Base-by-base conservation (phyloP, 2,888 invertebrate genomes). In the Reticulitermes lucifugus region DNA sequence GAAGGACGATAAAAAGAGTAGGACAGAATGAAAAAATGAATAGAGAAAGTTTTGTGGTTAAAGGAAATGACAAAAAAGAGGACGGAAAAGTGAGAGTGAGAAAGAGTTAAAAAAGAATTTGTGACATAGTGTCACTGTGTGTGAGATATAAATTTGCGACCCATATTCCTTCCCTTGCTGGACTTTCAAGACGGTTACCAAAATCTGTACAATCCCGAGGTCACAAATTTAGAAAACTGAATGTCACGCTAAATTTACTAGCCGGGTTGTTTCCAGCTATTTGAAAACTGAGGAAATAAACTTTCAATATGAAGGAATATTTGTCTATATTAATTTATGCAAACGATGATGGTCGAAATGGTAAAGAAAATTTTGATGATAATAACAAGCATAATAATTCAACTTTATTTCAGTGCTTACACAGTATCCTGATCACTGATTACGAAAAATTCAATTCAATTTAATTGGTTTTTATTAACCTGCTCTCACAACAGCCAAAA, bases 51-150 rank as follows among this genome's bases (percentile, higher is more conserved):
- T 85, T 85, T 83, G 85, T 65, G 85, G 83, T 83, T 77, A 80
- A 77, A 79, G 65, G 79, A 83, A 85, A 81, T 84, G 84, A 55
- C 71, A 71, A 43, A 55, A 84, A 80, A 80, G 51, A 84, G 35
- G 35, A 51, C 46, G 59, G 75, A 35, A 75, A 75, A 41, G 73
- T 14, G 35, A 25, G n/a, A 59, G 80, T 35, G 81, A 59, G 79
- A 73, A 81, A 81, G 81, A 73, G 85, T 46, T 55, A 82, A 85
- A 70, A 85, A 83, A 79, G 85, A 83, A 83, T 85, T 85, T 79
- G 79, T 85, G 85, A 85, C 83, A 83, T 79, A 83, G 85, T 85
- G 85, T 85, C 85, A 85, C 65, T 77, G 46, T 60, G 84, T 65
- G 84, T 79, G 79, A 79, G 79, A 51, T 79, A 79, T 79, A 79